Evolutionary conservation across 2,113 vertebrate species (phyloP), one percentile per base, ranked within the genome.

Genomic region (Silurus asotus): DNA sequence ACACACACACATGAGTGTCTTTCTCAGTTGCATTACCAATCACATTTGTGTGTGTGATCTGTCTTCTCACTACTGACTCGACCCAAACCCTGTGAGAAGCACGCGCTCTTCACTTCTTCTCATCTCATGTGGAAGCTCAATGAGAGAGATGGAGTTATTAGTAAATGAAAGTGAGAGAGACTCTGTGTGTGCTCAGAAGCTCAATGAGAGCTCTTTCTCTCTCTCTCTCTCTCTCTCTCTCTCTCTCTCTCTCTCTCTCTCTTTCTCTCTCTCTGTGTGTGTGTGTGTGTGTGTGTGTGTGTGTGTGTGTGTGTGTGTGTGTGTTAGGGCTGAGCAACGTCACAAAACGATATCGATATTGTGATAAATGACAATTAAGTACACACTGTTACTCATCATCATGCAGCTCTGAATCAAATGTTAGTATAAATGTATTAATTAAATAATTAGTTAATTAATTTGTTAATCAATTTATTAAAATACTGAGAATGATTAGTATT

Each of bases 31-130:
- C 19, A 17, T 62, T 1, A 17, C 61, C 20, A 62, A 62, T 62
- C 19, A 23, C 19, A 6, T 62, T 6, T 89, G 84, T 86, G 53
- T 62, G 82, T 62, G 64, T 84, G 83, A 89, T 90, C 84, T 79
- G 72, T 62, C 82, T 82, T 75, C 23, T 61, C 83, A 14, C 56
- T 14, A 23, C 59, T 86, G 69, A 72, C 83, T 82, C 86, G 61
- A 17, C 25, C 64, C 62, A 55, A 83, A 37, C 79, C 84, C 67
- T 65, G 70, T 76, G 59, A 78, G 77, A 69, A 82, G 56, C 58
- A 61, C 19, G 0, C 13, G 49, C 48, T n/a, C 49, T 48, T 25
- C 49, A n/a, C 23, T 76, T 53, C 23, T 23, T 23, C 72, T 75
- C 23, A 11, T 53, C 72, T 76, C 72, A 53, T n/a, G 20, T 75